Evolutionary conservation across 2,888 invertebrate genomes (phyloP).

Genomic region (Spisula subtruncata): DNA sequence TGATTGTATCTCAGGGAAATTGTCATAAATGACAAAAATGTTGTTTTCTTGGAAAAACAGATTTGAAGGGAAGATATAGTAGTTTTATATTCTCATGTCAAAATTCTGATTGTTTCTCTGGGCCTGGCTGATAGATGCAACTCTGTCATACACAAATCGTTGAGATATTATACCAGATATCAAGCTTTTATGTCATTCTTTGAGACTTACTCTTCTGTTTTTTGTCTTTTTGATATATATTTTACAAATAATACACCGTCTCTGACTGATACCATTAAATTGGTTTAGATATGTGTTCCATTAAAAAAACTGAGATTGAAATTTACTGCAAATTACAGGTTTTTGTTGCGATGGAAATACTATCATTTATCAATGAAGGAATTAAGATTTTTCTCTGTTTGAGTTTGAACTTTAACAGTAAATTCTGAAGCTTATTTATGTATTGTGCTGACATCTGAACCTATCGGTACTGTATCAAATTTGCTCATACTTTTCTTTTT

Average conservation of each 20-base stretch:
- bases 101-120: constrained; percentile 7
- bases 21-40: constrained; percentile 28
- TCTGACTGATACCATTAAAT: neutral
- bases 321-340: neutral
- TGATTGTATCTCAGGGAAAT: constrained; percentile 8
- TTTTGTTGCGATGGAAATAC: neutral
- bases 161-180: constrained; percentile 13
- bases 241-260: neutral
- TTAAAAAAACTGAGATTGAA: too few relatives aligned
- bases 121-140: constrained; percentile 2
- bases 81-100: constrained; percentile 13
- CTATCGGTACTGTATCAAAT: too few relatives aligned
- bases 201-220: neutral
- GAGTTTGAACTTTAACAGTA: too few relatives aligned
- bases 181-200: constrained; percentile 11
- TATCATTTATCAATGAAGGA: too few relatives aligned
- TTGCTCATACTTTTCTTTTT: too few relatives aligned
- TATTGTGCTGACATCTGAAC: too few relatives aligned
- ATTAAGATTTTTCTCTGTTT: too few relatives aligned
- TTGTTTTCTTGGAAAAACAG: constrained; percentile 19
- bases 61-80: constrained; percentile 21
- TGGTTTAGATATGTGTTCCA: neutral
- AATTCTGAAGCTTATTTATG: too few relatives aligned
- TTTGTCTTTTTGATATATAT: neutral
- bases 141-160: constrained; percentile 15